These are phyloP conservation scores for Anorthoa munda DNA, from an alignment of 2,888 invertebrate species.

Conservation along the genomic window DNA sequence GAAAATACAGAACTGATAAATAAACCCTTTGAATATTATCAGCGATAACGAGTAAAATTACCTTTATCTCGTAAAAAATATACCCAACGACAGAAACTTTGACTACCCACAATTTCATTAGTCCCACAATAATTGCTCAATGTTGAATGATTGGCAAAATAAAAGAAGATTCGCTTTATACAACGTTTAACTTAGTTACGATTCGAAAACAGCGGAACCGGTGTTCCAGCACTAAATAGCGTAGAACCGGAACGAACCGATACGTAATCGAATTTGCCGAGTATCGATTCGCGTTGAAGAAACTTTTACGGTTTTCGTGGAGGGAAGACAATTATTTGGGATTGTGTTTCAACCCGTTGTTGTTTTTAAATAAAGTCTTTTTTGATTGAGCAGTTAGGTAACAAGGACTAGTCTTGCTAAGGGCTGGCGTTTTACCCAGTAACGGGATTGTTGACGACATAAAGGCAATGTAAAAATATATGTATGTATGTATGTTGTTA, in stretches of 20 bases:
- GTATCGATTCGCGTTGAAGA: slow-evolving; percentile 65
- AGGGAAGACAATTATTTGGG: slow-evolving; percentile 65
- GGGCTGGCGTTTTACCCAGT: no score
- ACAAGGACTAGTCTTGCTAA: no score
- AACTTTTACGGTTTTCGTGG: slow-evolving; percentile 68
- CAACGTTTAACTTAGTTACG: slow-evolving; percentile 73
- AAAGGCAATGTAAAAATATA: no score
- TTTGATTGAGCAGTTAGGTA: not conserved
- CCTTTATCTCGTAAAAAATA: slow-evolving; percentile 51
- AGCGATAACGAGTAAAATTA: slow-evolving; percentile 27
- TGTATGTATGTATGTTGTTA: no score
- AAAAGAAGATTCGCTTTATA: slow-evolving; percentile 71
- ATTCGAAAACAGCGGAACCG: slow-evolving; percentile 72
- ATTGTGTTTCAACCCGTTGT: slow-evolving; percentile 51
- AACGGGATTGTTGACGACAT: no score
- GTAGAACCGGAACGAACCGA: slow-evolving; percentile 68
- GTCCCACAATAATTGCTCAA: slow-evolving; percentile 63
- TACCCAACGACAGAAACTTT: slow-evolving; percentile 57
- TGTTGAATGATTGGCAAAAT: slow-evolving; percentile 69
- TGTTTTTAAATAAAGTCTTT: slow-evolving; percentile 20
- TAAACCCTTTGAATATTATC: slow-evolving; percentile 32
- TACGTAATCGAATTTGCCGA: slow-evolving; percentile 73
- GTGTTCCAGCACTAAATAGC: slow-evolving; percentile 69
- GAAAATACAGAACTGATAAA: not conserved
- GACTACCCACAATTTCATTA: slow-evolving; percentile 68